phyloP scores from a whole-genome alignment of 2,797 vertebrate genomes.

The Channallabes apus region DNA sequence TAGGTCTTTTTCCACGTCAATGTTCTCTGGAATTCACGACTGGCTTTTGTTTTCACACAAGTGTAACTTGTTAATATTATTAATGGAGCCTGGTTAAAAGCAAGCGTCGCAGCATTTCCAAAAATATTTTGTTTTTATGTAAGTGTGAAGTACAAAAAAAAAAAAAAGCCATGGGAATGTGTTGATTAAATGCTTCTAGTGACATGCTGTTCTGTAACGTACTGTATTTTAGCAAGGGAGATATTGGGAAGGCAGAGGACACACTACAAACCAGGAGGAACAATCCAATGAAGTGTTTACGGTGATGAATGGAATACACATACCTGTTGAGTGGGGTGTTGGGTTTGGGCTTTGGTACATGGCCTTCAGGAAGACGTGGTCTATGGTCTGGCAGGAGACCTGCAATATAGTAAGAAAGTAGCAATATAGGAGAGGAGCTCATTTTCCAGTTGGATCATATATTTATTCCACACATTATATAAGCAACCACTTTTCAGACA shows the following conservation, averaged over 20 bases:
- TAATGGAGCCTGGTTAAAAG: neutral
- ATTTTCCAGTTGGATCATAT: neutral
- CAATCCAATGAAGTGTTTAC: too few species aligned
- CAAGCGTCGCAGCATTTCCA: neutral
- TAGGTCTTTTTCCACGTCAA: too few species aligned
- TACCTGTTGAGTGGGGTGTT: conserved; percentile 86
- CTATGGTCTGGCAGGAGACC: conserved; percentile 92
- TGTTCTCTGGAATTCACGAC: too few species aligned
- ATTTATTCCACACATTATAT: neutral
- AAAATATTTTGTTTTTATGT: neutral
- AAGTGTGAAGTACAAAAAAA: neutral
- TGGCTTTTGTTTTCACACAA: neutral
- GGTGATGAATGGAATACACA: neutral
- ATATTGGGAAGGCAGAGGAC: neutral
- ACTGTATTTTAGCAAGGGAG: neutral
- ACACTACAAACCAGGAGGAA: neutral
- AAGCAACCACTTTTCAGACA: too few species aligned
- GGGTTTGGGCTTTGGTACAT: conserved; percentile 73
- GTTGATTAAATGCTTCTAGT: neutral
- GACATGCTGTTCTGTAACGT: neutral
- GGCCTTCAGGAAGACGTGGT: conserved; percentile 83
- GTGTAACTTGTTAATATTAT: neutral
- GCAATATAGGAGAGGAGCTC: too few species aligned
- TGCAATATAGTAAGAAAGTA: conserved; percentile 57
- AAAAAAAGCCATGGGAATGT: neutral